Base-by-base conservation (phyloP, 2,888 invertebrate species). In the Stegophylla sp. region DNA sequence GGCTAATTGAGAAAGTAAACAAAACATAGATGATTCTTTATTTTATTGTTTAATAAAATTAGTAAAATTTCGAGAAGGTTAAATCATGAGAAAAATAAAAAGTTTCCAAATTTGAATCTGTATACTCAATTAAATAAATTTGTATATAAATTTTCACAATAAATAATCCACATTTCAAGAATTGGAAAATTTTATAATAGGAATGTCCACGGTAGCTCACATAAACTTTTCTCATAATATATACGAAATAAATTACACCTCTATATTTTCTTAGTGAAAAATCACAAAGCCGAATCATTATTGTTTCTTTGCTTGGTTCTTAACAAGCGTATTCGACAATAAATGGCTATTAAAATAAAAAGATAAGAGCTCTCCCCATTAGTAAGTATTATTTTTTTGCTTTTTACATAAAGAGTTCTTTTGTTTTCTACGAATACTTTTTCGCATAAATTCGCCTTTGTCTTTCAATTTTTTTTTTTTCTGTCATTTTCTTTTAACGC, bases 281-380 rank as follows among this genome's bases (percentile, higher is more conserved):
- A 77, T 48, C 34, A 45, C 56, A 77, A 79, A 63, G n/a, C 69
- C 23, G 9, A 48, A 79, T 79, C 23, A 17, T 61, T 51, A 48
- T 69, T 79, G 61, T 71, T 79, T 71, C 51, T 71, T 51, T 63
- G 61, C 61, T 71, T 61, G 51, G 69, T 69, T 23, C 3, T 51
- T 23, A 69, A 79, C 71, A 79, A 79, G 69, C 23, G 41, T 51
- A 48, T 79, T 79, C 26, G 51, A 71, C 61, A 79, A 26, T 61
- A 79, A 79, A 79, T 79, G 79, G 59, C 61, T 71, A 79, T 79
- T 79, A 79, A 69, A 61, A 51, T 59, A 79, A 71, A 71, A 7
- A 34, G 34, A 7, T 3, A 34, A 34, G 66, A 66, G 41, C 69
- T 34, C 41, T 79, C 59, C 71, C 69, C 79, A 79, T 79, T 79